Percentiles rank a stretch among this genome's conserved stretches.
These are phyloP conservation scores for Crotalus horridus DNA, from an alignment of 2,113 vertebrate species.

Conservation along the genomic window DNA sequence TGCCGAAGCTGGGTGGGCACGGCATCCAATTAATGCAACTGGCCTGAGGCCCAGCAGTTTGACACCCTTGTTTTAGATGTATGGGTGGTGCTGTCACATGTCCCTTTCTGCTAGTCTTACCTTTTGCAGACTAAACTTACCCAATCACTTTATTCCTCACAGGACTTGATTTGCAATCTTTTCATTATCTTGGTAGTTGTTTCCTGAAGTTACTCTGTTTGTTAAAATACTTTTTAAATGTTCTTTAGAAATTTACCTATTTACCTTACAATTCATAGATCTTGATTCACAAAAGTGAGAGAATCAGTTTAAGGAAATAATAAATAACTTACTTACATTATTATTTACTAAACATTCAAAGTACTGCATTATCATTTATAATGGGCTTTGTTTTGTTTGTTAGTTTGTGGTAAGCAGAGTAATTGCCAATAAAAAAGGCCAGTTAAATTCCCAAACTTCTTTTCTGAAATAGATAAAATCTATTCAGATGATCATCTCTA, in stretches of 20 bases:
- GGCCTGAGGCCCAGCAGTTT: no score
- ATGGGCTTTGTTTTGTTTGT: neutral
- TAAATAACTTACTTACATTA: neutral
- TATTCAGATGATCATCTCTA: neutral
- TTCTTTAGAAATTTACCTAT: neutral
- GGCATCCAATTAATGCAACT: no score
- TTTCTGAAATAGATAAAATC: neutral
- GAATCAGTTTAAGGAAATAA: neutral
- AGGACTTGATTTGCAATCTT: neutral
- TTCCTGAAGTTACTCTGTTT: neutral
- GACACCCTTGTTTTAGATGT: neutral
- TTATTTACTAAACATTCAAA: neutral
- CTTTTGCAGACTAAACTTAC: neutral
- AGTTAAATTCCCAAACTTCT: neutral
- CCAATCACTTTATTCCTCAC: neutral
- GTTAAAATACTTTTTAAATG: neutral
- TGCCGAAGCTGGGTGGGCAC: no score
- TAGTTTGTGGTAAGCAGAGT: neutral
- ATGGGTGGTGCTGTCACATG: neutral
- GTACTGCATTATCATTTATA: neutral
- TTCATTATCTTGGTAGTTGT: neutral
- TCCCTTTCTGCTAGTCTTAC: neutral
- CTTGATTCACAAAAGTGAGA: neutral
- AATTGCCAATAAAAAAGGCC: neutral
- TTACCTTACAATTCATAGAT: neutral